Conservation (phyloP, 2,113 vertebrate genomes). For the Anolis carolinensis region DNA sequence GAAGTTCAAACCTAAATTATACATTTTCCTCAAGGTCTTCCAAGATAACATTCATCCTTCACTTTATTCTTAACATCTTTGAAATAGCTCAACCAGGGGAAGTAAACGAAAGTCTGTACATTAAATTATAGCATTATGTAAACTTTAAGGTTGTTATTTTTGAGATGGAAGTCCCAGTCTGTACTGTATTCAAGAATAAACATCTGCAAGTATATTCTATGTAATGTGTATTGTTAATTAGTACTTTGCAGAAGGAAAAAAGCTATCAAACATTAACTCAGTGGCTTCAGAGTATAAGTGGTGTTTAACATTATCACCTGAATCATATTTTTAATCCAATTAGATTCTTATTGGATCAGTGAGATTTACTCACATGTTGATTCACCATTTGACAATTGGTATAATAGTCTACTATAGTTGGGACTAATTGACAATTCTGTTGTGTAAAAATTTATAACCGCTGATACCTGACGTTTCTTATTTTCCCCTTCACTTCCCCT, state of each 20-base stretch:
- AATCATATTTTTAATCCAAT: too few species aligned
- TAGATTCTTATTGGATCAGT: too few species aligned
- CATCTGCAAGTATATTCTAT: background rate
- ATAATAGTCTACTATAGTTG: too few species aligned
- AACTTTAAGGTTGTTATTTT: background rate
- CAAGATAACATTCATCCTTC: background rate
- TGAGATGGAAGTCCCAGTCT: background rate
- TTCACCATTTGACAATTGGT: too few species aligned
- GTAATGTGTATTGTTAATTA: background rate
- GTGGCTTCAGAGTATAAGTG: background rate
- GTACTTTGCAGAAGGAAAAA: background rate
- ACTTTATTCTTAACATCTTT: background rate
- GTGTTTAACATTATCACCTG: background rate
- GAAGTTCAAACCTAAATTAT: background rate
- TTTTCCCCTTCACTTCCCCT: background rate
- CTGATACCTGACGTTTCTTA: background rate
- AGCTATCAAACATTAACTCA: background rate
- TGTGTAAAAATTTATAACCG: background rate
- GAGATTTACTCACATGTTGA: background rate
- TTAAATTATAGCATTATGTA: background rate
- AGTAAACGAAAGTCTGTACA: background rate
- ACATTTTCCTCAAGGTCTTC: slow-evolving; percentile 3
- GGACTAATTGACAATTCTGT: background rate
- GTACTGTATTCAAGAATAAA: background rate
- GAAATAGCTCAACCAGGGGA: background rate